phyloP scores from a whole-genome alignment of 2,888 invertebrate genomes.

The Plemyria rubiginata region DNA sequence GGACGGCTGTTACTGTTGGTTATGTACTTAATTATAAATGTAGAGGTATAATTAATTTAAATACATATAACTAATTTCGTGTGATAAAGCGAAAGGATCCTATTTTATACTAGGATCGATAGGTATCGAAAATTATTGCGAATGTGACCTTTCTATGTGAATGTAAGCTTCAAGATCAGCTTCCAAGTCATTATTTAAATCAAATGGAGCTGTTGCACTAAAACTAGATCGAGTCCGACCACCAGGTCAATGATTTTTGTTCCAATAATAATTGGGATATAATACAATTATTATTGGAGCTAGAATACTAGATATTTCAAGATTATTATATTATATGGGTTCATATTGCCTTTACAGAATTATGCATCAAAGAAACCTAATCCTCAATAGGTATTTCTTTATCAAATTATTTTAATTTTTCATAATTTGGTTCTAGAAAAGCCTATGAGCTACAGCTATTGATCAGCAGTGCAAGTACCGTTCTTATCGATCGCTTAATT shows the following conservation, averaged over 20 bases:
- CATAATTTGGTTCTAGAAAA: neutral
- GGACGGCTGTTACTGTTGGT: slow-evolving; percentile 66
- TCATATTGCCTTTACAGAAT: neutral
- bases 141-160: slow-evolving; percentile 2
- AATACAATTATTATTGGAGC: neutral
- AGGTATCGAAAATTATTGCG: neutral
- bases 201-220: neutral
- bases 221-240: too few species aligned
- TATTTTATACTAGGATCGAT: slow-evolving; percentile 43
- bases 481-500: too few species aligned
- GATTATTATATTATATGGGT: neutral
- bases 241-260: neutral
- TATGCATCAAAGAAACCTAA: too few species aligned
- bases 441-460: too few species aligned
- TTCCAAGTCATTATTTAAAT: neutral
- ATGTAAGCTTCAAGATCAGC: neutral
- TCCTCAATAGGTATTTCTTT: neutral
- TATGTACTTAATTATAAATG: slow-evolving; percentile 73
- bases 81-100: slow-evolving; percentile 53
- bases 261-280: neutral
- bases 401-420: neutral
- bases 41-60: too few species aligned
- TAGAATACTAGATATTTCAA: neutral
- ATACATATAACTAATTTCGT: slow-evolving; percentile 49
- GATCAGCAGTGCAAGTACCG: too few species aligned